Evolutionary conservation across 2,888 invertebrate species (phyloP).

Genomic region (Rhingia rostrata): DNA sequence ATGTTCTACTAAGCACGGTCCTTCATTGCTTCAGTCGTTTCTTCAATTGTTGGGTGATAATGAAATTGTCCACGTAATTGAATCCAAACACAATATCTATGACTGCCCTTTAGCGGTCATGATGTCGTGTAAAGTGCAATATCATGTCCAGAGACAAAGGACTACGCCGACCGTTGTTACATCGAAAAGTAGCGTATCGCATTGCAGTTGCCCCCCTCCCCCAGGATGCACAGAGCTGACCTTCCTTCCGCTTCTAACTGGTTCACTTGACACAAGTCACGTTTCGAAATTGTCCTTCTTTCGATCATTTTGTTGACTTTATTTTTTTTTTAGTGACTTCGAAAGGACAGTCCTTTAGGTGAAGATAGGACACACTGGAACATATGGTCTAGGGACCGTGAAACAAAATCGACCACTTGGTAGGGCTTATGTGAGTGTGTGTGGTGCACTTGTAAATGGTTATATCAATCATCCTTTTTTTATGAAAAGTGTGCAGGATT

Average conservation of each 20-base stretch:
- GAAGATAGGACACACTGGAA: slow-evolving; percentile 8
- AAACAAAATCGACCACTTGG: neutral
- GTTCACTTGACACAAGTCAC: slow-evolving; percentile 34
- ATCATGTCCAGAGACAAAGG: slow-evolving; percentile 44
- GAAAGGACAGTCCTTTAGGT: slow-evolving; percentile 4
- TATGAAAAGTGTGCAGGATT: neutral
- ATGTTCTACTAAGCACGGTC: too few species aligned
- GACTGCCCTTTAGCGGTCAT: slow-evolving; percentile 1
- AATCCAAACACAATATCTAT: slow-evolving; percentile 21
- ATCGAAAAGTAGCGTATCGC: neutral
- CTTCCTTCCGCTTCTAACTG: slow-evolving; percentile 16
- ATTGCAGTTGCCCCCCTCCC: slow-evolving; percentile 10
- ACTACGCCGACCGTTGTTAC: neutral
- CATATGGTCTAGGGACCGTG: neutral
- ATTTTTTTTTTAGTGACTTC: slow-evolving; percentile 6
- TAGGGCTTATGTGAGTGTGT: neutral
- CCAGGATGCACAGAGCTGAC: slow-evolving; percentile 13
- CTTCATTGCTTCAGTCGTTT: slow-evolving; percentile 10
- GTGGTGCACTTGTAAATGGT: neutral
- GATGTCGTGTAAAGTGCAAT: slow-evolving; percentile 28
- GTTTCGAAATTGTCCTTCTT: slow-evolving; percentile 2
- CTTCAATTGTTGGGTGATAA: slow-evolving; percentile 13
- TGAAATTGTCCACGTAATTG: slow-evolving; percentile 46
- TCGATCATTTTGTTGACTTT: neutral
- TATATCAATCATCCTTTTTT: slow-evolving; percentile 20